Conservation (phyloP, 2,797 vertebrate genomes). For the Smutsia gigantea region DNA sequence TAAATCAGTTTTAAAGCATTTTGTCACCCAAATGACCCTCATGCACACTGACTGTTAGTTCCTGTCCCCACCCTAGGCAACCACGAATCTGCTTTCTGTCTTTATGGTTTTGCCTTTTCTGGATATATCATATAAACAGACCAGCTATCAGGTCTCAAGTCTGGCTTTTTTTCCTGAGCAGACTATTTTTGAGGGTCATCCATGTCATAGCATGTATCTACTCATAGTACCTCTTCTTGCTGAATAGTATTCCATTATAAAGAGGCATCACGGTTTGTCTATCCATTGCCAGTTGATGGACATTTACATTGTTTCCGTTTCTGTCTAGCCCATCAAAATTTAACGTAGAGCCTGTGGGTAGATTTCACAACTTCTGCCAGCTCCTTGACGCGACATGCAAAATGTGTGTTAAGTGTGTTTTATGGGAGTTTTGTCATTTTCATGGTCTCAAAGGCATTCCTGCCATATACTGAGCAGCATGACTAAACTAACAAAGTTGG, state of each 20-base stretch:
- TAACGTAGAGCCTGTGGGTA: not conserved
- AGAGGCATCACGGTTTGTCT: not conserved
- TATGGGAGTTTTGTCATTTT: not conserved
- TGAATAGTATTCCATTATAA: not conserved
- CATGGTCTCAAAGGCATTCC: not conserved
- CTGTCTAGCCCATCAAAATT: not conserved
- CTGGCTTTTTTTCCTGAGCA: not conserved
- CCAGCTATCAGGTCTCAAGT: not conserved
- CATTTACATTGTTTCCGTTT: not conserved
- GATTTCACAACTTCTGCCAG: not conserved
- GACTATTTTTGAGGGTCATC: not conserved
- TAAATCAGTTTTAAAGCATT: not conserved
- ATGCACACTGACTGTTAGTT: rapidly evolving
- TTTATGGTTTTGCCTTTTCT: not conserved
- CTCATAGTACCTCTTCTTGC: too few relatives aligned
- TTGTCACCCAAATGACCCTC: not conserved
- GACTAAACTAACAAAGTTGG: not conserved
- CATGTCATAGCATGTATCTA: rapidly evolving
- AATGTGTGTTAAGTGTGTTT: not conserved
- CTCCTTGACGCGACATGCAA: not conserved
- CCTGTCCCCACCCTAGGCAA: not conserved
- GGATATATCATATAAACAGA: not conserved
- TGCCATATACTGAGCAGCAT: not conserved
- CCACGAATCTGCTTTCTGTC: not conserved
- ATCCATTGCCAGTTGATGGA: not conserved